A percentile compares a stretch with the other conserved stretches of the same genome.
These are phyloP conservation scores for Epicauta chinensis DNA, from an alignment of 1,140 invertebrate species.

Conservation along the genomic window DNA sequence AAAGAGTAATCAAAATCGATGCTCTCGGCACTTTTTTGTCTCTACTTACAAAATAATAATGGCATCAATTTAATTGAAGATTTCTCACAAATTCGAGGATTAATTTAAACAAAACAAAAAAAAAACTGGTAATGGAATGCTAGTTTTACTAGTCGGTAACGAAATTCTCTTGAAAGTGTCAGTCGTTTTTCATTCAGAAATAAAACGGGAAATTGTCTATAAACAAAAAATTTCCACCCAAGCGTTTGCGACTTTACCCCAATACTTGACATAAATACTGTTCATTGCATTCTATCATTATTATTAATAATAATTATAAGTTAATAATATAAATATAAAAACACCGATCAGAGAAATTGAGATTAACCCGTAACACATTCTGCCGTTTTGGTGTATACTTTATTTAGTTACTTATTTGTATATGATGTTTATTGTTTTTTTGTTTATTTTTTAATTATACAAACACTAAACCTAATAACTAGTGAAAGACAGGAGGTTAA, in stretches of 20 bases:
- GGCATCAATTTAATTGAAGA: not conserved
- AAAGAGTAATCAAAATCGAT: not conserved
- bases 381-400: conserved; percentile 23
- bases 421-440: conserved; percentile 15
- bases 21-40: conserved; percentile 12
- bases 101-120: no score
- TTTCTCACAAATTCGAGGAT: no score
- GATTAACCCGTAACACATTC: conserved; percentile 30
- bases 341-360: conserved; percentile 14
- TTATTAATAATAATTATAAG: not conserved
- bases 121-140: no score
- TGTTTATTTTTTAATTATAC: conserved; percentile 10
- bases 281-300: no score
- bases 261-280: no score
- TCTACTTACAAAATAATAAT: conserved; percentile 7
- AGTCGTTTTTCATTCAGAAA: no score
- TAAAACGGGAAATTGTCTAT: no score
- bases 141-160: no score
- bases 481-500: conserved; percentile 31
- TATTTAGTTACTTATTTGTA: not conserved
- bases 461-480: conserved; percentile 31
- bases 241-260: no score
- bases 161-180: no score
- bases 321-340: conserved; percentile 12
- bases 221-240: no score